Percentiles rank a stretch among this genome's conserved stretches.
Evolutionary conservation across 1,140 invertebrate species (phyloP).

Genomic region (Ostrea edulis): DNA sequence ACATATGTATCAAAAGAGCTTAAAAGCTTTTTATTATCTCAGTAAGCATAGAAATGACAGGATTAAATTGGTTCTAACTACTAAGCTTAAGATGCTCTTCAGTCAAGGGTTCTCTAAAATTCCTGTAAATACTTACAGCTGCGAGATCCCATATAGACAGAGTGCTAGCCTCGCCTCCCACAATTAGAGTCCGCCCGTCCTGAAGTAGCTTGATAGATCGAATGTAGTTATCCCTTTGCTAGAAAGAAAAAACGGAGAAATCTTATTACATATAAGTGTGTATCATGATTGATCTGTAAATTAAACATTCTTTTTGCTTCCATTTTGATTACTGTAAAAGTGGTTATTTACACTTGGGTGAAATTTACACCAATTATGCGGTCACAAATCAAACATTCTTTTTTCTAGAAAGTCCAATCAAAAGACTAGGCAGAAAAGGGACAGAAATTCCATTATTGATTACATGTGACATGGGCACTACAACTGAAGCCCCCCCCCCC

Average conservation of each 20-base stretch:
- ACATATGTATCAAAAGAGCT: not conserved
- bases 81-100: not conserved
- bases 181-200: slow-evolving; percentile 97
- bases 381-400: not conserved
- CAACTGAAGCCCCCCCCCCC: too few relatives aligned
- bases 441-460: too few relatives aligned
- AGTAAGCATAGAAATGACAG: not conserved
- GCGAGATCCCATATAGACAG: slow-evolving; percentile 98
- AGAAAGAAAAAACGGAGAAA: slow-evolving; percentile 55
- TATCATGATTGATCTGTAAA: not conserved
- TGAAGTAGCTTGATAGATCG: slow-evolving; percentile 96
- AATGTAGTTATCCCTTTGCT: slow-evolving; percentile 96
- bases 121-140: slow-evolving; percentile 73
- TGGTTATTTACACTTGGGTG: not conserved
- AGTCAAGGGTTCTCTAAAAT: not conserved
- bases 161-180: slow-evolving; percentile 97
- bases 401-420: too few relatives aligned
- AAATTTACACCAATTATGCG: not conserved
- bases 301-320: not conserved
- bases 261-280: not conserved
- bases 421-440: too few relatives aligned
- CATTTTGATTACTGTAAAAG: not conserved
- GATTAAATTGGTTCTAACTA: not conserved
- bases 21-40: slow-evolving; percentile 30
- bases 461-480: too few relatives aligned